Conservation (phyloP, 2,797 vertebrate species). For the Argyrosomus regius region DNA sequence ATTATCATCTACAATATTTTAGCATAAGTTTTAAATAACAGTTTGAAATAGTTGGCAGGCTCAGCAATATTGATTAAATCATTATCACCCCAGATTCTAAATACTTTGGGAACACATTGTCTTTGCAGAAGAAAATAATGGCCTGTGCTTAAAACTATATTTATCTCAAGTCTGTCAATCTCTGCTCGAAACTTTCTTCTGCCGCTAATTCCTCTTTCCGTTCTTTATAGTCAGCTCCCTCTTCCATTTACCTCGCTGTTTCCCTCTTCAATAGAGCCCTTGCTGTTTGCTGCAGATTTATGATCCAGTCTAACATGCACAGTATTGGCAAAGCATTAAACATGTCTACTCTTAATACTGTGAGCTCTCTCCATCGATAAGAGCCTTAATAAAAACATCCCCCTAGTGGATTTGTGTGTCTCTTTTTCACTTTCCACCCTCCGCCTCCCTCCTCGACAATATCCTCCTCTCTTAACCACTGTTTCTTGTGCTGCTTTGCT, state of each 20-base stretch:
- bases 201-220: constrained; percentile 62
- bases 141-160: constrained; percentile 56
- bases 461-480: constrained; percentile 59
- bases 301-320: constrained; percentile 80
- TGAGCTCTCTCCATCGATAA: constrained; percentile 86
- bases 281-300: constrained; percentile 85
- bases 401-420: constrained; percentile 81
- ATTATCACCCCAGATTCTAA: constrained; percentile 33
- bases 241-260: constrained; percentile 73
- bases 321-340: constrained; percentile 90
- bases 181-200: constrained; percentile 65
- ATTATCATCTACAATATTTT: constrained; percentile 30
- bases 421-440: constrained; percentile 74
- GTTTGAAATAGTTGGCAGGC: constrained; percentile 27
- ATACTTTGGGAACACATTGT: constrained; percentile 44
- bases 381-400: constrained; percentile 90
- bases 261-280: constrained; percentile 67
- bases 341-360: constrained; percentile 88
- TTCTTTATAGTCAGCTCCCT: constrained; percentile 70
- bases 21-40: constrained; percentile 28
- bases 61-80: constrained; percentile 51
- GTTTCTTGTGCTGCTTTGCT: constrained; percentile 62
- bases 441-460: constrained; percentile 44
- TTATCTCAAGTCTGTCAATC: constrained; percentile 59
- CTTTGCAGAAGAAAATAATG: constrained; percentile 49